Conservation (phyloP, 2,888 invertebrate species). For the Escarpia spicata region DNA sequence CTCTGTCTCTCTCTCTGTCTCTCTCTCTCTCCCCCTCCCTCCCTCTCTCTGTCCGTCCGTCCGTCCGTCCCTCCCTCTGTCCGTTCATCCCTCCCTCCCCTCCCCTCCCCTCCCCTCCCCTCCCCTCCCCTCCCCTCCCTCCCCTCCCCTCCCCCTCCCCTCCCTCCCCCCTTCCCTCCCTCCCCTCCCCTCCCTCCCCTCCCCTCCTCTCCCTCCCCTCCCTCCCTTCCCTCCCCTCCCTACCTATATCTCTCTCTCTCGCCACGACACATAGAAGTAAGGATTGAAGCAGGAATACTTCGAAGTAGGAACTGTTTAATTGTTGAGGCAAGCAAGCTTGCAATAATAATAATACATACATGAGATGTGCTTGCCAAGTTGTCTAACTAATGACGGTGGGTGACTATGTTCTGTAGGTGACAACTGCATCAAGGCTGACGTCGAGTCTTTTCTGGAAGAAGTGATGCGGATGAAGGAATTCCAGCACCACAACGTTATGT, state of each 20-base stretch:
- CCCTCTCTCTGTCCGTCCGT: too few species aligned
- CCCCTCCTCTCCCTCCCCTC: background rate
- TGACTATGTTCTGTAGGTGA: background rate
- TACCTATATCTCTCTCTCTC: too few species aligned
- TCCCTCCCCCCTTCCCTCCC: too few species aligned
- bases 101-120: background rate
- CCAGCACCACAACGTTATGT: slow-evolving; percentile 76
- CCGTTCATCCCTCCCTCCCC: too few species aligned
- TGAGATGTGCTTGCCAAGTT: too few species aligned
- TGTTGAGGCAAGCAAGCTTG: too few species aligned
- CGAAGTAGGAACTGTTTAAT: slow-evolving; percentile 67
- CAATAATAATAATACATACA: too few species aligned
- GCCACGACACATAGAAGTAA: too few species aligned
- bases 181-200: too few species aligned
- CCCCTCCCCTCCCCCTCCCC: too few species aligned
- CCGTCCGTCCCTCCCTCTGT: too few species aligned
- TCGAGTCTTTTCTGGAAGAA: slow-evolving; percentile 51
- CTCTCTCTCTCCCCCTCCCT: background rate
- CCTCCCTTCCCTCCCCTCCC: too few species aligned
- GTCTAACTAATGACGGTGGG: background rate
- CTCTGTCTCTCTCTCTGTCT: slow-evolving; percentile 21
- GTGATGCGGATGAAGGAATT: slow-evolving; percentile 78
- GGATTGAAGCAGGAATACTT: slow-evolving; percentile 76
- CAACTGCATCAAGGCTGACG: background rate
- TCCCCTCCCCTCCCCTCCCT: background rate